These are phyloP conservation scores for Labeo calbasu DNA, from an alignment of 2,797 vertebrate species.

Conservation along the genomic window DNA sequence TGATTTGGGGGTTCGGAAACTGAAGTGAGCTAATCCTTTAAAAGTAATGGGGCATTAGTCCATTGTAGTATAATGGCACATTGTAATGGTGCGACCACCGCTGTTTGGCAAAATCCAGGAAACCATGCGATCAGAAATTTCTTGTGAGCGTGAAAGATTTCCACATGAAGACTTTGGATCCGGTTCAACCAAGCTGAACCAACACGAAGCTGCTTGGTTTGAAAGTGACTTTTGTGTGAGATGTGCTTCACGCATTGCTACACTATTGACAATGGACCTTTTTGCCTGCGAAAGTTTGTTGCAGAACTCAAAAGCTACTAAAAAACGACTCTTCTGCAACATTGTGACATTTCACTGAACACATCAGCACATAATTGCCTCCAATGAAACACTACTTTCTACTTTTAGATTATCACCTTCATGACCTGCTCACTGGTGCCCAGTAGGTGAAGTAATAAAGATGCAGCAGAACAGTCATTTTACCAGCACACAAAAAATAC, in stretches of 20 bases:
- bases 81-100: not conserved
- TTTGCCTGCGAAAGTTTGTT: not conserved
- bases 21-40: no score
- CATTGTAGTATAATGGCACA: not conserved
- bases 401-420: not conserved
- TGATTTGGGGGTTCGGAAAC: no score
- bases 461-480: not conserved
- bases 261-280: not conserved
- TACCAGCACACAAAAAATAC: not conserved
- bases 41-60: not conserved
- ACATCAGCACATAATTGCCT: not conserved
- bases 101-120: not conserved
- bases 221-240: not conserved
- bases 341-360: not conserved
- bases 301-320: not conserved
- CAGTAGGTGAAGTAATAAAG: not conserved
- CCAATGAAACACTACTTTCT: not conserved
- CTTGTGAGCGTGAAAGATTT: not conserved
- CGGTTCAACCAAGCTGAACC: not conserved
- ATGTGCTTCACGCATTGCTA: not conserved
- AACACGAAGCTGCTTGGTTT: not conserved
- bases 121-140: not conserved
- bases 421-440: not conserved
- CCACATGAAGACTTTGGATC: not conserved
- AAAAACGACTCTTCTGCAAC: not conserved